Evolutionary conservation across 1,140 invertebrate genomes (phyloP), one percentile per base, ranked within the genome.

Genomic region (Pseudomyrmex flavicornis): DNA sequence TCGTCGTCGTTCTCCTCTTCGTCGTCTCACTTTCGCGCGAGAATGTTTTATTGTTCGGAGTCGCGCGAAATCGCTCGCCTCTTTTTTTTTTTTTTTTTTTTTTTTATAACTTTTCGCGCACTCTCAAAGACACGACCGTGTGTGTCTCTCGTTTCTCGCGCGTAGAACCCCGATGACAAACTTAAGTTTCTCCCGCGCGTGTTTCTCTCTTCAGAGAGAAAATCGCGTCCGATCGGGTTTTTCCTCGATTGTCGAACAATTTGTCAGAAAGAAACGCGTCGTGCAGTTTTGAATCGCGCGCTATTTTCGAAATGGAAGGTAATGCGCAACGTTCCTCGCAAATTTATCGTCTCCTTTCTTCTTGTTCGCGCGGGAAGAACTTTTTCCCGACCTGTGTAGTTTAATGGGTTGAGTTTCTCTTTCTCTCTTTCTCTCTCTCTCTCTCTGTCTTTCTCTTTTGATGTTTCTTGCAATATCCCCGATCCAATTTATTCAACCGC

Each of bases 11-110:
- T 82, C 35, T 35, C 35, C 5, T 35, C 35, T 35, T 7, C 17
- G 35, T 35, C 35, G 35, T 52, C 73, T 70, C 72, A 66, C 79
- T 84, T 83, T 75, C 80, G 35, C 65, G 54, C 35, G 59, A 84
- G 54, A 75, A 79, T 89, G 66, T 50, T 83, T 7, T 70, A 83
- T 86, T 86, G 82, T 86, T 74, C 68, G 35, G 35, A 35, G 35
- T 35, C 46, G 15, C 58, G 50, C 54, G 70, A 8, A 48, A 70
- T 48, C 59, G 70, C 54, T 50, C 63, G 17, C 13, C 54, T 70
- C 59, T 59, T 72, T 61, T 80, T 80, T 44, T 48, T 70, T 54
- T 59, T 80, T 61, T 80, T 80, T 44, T 48, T 70, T 54, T n/a
- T n/a, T n/a, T n/a, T n/a, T n/a, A 59, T 72, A 80, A 72, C 66